These are phyloP conservation scores for Synergus itoensis DNA, from an alignment of 2,888 invertebrate species.

Conservation along the genomic window DNA sequence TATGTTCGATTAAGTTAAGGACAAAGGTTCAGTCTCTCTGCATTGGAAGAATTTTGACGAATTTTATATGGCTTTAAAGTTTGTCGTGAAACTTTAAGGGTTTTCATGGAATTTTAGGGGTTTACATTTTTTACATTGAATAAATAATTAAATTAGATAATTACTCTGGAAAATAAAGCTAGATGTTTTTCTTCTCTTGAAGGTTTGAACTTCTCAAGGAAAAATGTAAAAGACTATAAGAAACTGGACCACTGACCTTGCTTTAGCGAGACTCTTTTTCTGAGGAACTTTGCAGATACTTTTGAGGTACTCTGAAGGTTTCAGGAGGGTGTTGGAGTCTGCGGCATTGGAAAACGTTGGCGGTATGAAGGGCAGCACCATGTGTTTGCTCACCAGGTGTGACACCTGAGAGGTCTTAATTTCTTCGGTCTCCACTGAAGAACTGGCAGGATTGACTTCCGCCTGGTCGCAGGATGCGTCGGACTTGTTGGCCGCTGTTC, in stretches of 20 bases:
- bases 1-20: not conserved
- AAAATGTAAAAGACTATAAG: not conserved
- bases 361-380: slow-evolving; percentile 93
- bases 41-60: not conserved
- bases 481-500: slow-evolving; percentile 77
- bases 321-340: slow-evolving; percentile 91
- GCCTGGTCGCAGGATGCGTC: slow-evolving; percentile 65
- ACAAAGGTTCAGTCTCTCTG: not conserved
- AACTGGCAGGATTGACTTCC: slow-evolving; percentile 77
- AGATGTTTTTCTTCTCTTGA: too few relatives aligned
- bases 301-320: slow-evolving; percentile 94
- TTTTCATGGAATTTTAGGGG: too few relatives aligned
- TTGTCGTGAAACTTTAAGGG: too few relatives aligned
- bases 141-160: too few relatives aligned
- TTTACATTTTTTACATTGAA: too few relatives aligned
- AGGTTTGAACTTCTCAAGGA: too few relatives aligned
- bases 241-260: slow-evolving; percentile 66
- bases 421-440: slow-evolving; percentile 75
- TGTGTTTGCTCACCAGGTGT: slow-evolving; percentile 90
- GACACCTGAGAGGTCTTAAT: slow-evolving; percentile 71
- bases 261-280: slow-evolving; percentile 73
- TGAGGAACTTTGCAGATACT: slow-evolving; percentile 83
- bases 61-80: too few relatives aligned
- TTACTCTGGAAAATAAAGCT: too few relatives aligned
- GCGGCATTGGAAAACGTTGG: slow-evolving; percentile 90